Percentiles rank a stretch among this genome's conserved stretches.
Conservation (phyloP, 2,113 vertebrate genomes). For the Phylloscopus trochiloides region DNA sequence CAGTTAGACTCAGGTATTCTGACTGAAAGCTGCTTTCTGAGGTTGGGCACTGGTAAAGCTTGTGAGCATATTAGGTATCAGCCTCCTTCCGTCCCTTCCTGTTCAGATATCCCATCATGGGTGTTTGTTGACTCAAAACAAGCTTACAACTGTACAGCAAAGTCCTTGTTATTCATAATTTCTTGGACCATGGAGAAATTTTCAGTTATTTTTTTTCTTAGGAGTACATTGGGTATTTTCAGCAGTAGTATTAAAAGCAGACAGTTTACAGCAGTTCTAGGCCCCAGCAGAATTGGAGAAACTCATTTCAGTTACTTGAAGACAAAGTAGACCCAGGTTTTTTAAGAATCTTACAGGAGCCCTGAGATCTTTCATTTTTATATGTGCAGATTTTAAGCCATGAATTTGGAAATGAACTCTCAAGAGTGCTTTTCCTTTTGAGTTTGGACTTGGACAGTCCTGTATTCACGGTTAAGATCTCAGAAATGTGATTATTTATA, state of each 20-base stretch:
- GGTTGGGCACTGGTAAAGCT: not conserved
- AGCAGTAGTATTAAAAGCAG: not conserved
- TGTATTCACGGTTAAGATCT: not conserved
- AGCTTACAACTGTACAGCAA: not conserved
- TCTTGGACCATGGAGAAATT: not conserved
- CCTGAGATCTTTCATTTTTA: not conserved
- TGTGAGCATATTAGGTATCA: not conserved
- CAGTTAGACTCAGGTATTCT: slow-evolving; percentile 70
- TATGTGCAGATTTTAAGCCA: not conserved
- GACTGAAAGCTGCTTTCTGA: slow-evolving; percentile 58
- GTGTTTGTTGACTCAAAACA: not conserved
- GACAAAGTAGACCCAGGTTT: not conserved
- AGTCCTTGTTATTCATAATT: not conserved
- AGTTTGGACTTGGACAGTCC: not conserved
- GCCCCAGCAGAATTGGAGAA: not conserved
- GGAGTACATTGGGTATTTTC: not conserved
- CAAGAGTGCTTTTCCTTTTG: not conserved
- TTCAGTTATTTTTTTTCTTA: not conserved
- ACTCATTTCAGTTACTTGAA: not conserved
- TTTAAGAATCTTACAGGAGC: not conserved
- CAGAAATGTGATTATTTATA: not conserved
- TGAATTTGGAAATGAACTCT: not conserved
- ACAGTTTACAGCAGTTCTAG: not conserved
- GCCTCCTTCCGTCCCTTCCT: not conserved
- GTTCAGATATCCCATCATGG: not conserved